Evolutionary conservation across 2,797 vertebrate genomes (phyloP).

Genomic region (Chelidonichthys spinosus): DNA sequence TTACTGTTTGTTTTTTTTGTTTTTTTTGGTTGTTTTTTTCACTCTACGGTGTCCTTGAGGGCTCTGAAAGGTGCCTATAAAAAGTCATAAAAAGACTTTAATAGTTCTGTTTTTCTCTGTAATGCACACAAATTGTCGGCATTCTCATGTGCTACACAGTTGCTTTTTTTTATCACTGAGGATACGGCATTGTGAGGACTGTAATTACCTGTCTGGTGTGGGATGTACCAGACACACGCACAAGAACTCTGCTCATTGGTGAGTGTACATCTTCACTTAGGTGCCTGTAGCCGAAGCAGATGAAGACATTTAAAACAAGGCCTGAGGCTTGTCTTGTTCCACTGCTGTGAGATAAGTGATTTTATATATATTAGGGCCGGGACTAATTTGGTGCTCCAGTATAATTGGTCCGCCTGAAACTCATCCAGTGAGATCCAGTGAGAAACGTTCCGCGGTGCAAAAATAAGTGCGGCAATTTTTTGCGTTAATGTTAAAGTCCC

Average conservation of each 20-base stretch:
- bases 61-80: no score
- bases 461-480: no score
- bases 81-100: no score
- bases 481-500: no score
- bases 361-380: no score
- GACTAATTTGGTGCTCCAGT: no score
- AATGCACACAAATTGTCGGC: neutral
- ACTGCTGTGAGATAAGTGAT: neutral
- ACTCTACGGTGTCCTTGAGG: no score
- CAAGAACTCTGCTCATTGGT: constrained; percentile 1
- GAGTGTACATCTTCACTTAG: neutral
- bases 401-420: no score
- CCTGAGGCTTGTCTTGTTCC: constrained; percentile 13
- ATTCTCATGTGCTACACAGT: neutral
- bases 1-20: no score
- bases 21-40: no score
- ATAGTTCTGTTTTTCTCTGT: neutral
- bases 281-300: neutral
- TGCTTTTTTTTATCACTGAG: neutral
- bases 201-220: constrained; percentile 18
- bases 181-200: neutral
- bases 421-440: no score
- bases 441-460: no score
- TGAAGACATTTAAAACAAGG: neutral
- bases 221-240: neutral